A percentile compares a stretch with the other conserved stretches of the same genome.
phyloP scores from a whole-genome alignment of 2,888 invertebrate genomes.

The Drepana falcataria region DNA sequence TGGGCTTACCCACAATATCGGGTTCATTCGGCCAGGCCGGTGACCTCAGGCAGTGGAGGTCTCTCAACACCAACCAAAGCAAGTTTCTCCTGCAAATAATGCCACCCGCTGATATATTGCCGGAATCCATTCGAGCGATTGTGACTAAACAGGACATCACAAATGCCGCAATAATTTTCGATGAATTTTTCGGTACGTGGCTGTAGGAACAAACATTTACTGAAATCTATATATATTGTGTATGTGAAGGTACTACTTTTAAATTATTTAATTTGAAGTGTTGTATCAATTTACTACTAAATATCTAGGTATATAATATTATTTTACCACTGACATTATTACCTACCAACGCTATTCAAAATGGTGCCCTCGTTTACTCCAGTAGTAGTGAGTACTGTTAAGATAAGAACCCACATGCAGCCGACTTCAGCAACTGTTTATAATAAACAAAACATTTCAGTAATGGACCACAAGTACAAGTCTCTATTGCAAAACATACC shows the following conservation, averaged over 20 bases:
- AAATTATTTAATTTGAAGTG: too few relatives aligned
- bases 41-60: slow-evolving; percentile 90
- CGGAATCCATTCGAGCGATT: slow-evolving; percentile 89
- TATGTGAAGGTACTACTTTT: too few relatives aligned
- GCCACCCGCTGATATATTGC: slow-evolving; percentile 91
- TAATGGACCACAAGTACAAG: slow-evolving; percentile 96
- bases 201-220: not conserved
- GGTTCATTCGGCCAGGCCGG: slow-evolving; percentile 92
- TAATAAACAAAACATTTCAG: too few relatives aligned
- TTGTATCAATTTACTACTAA: too few relatives aligned
- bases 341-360: not conserved
- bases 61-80: slow-evolving; percentile 82
- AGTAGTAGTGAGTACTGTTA: slow-evolving; percentile 9
- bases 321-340: too few relatives aligned
- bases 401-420: slow-evolving; percentile 20
- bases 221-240: too few relatives aligned
- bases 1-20: slow-evolving; percentile 90
- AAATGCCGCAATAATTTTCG: slow-evolving; percentile 94
- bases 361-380: too few relatives aligned
- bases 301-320: too few relatives aligned
- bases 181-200: slow-evolving; percentile 87
- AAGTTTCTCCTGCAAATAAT: slow-evolving; percentile 89
- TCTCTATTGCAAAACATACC: slow-evolving; percentile 93
- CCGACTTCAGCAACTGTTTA: too few relatives aligned
- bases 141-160: slow-evolving; percentile 91